phyloP scores from a whole-genome alignment of 2,888 invertebrate species.

The Amiota communis region DNA sequence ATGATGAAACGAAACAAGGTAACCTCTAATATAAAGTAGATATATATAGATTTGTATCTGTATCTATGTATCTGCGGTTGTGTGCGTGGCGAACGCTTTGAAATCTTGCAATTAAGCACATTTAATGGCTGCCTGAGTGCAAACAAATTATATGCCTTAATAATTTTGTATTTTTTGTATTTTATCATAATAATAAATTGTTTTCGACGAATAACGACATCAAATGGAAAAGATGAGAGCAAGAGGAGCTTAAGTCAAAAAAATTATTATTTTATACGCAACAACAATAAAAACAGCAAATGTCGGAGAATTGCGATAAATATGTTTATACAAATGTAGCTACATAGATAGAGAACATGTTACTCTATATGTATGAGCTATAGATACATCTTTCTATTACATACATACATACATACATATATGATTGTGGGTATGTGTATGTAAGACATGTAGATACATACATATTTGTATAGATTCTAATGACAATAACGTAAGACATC shows the following conservation, averaged over 20 bases:
- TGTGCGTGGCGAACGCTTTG: neutral
- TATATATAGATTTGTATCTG: neutral
- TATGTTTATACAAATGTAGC: neutral
- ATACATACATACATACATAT: neutral
- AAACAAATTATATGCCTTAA: slow-evolving; percentile 18
- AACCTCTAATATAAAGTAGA: neutral
- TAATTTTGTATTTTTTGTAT: neutral
- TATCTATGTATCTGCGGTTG: neutral
- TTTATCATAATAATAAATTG: slow-evolving; percentile 33
- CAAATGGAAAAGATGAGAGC: neutral
- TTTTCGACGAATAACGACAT: slow-evolving; percentile 12
- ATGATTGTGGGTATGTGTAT: neutral
- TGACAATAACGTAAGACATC: neutral
- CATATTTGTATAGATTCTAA: slow-evolving; percentile 4
- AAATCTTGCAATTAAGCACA: slow-evolving; percentile 20
- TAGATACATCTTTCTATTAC: neutral
- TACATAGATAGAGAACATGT: too few species aligned
- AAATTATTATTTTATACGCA: slow-evolving; percentile 26
- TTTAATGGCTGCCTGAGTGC: slow-evolving; percentile 20
- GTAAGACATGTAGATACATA: slow-evolving; percentile 2
- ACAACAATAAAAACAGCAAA: neutral
- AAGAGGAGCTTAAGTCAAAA: neutral
- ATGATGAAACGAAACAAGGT: slow-evolving; percentile 3
- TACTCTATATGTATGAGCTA: neutral
- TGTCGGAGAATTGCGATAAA: neutral